These are phyloP conservation scores for Vombatus ursinus DNA, from an alignment of 2,113 vertebrate species.

Conservation along the genomic window DNA sequence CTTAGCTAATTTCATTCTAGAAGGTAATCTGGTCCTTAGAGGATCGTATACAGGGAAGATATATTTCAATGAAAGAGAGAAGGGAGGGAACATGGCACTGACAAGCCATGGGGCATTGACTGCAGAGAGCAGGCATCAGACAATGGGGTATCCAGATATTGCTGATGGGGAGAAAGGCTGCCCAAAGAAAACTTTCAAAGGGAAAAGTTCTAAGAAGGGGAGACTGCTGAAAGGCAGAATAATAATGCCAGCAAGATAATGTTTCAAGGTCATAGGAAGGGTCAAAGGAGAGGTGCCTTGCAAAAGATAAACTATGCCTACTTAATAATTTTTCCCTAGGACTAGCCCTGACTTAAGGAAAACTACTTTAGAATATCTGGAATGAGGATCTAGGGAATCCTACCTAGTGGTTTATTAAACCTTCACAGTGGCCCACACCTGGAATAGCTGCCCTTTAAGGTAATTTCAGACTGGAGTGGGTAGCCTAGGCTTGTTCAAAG, in stretches of 20 bases:
- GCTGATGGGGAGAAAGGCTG: not conserved
- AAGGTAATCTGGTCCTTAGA: not conserved
- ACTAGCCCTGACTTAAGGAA: not conserved
- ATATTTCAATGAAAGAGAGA: not conserved
- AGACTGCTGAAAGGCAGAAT: not conserved
- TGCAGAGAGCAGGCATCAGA: not conserved
- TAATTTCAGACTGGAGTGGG: not conserved
- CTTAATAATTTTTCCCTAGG: not conserved
- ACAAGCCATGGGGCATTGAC: not conserved
- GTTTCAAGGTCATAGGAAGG: not conserved
- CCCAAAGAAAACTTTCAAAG: not conserved
- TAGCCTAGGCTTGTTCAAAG: not conserved
- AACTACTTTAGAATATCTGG: not conserved
- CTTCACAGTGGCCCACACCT: not conserved
- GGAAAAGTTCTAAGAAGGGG: not conserved
- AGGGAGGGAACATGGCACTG: not conserved
- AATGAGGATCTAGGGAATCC: not conserved
- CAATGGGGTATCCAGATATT: not conserved
- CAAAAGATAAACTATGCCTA: not conserved
- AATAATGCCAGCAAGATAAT: not conserved
- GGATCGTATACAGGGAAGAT: not conserved
- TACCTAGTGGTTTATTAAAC: not conserved
- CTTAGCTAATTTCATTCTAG: not conserved
- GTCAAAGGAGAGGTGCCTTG: not conserved
- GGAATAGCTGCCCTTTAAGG: conserved; percentile 10